A percentile compares a stretch with the other conserved stretches of the same genome.
Evolutionary conservation across 2,888 invertebrate species (phyloP).

Genomic region (Ophion ventricosus): DNA sequence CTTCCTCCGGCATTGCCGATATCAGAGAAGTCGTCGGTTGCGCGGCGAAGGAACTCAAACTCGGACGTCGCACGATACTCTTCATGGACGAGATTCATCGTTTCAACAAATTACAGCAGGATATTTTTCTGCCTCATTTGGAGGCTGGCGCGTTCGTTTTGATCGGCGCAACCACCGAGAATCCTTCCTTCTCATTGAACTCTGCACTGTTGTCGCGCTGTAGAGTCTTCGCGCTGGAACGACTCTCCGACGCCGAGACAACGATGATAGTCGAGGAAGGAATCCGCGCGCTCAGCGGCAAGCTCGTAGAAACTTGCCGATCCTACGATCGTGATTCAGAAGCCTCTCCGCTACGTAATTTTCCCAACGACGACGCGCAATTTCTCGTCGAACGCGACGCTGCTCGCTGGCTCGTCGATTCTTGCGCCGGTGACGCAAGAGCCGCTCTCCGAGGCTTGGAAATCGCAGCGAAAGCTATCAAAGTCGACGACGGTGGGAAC

Average conservation of each 20-base stretch:
- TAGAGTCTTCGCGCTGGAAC: conserved; percentile 89
- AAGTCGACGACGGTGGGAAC: neutral
- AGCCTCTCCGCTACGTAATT: neutral
- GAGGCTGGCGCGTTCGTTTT: conserved; percentile 91
- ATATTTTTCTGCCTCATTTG: conserved; percentile 90
- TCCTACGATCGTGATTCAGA: neutral
- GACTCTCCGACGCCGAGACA: conserved; percentile 86
- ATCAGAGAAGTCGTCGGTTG: conserved; percentile 88
- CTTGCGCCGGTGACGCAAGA: conserved; percentile 73
- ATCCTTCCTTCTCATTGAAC: conserved; percentile 92
- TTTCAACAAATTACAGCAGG: conserved; percentile 93
- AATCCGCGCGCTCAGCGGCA: conserved; percentile 80
- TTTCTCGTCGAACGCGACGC: conserved; percentile 66
- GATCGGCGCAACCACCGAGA: conserved; percentile 93
- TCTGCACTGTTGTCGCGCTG: conserved; percentile 92
- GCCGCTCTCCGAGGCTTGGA: conserved; percentile 72
- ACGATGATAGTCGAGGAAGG: conserved; percentile 86
- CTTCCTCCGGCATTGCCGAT: conserved; percentile 89
- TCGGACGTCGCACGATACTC: conserved; percentile 88
- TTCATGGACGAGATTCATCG: conserved; percentile 94
- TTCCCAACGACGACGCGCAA: neutral
- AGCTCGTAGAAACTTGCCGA: neutral
- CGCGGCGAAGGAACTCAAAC: conserved; percentile 88
- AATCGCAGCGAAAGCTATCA: conserved; percentile 64
- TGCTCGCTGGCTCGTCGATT: conserved; percentile 70